A percentile compares a stretch with the other conserved stretches of the same genome.
Evolutionary conservation across 2,888 invertebrate genomes (phyloP).

Genomic region (Balanococcus diminutus): DNA sequence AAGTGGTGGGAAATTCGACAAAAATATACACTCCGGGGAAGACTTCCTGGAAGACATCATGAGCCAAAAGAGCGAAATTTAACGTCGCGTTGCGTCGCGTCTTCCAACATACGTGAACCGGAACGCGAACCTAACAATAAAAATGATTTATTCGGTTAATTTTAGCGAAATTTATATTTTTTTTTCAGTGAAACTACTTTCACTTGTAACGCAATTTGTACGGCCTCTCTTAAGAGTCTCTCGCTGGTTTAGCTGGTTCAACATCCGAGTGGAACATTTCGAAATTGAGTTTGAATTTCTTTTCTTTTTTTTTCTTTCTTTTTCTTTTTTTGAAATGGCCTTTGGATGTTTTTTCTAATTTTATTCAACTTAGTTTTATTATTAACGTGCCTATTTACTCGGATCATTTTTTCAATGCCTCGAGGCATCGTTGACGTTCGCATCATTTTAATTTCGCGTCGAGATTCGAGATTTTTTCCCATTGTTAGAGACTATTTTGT

Average conservation of each 20-base stretch:
- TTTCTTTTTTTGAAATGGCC: not conserved
- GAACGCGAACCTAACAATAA: constrained; percentile 9
- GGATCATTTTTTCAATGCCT: not conserved
- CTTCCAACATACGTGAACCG: constrained; percentile 23
- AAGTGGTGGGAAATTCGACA: not conserved
- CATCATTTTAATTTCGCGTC: not conserved
- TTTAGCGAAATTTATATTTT: constrained; percentile 9
- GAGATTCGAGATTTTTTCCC: not conserved
- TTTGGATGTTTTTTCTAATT: not conserved
- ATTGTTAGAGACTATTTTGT: not conserved
- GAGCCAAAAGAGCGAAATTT: not conserved
- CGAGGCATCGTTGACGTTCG: not conserved
- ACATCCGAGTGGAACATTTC: not conserved
- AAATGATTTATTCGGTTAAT: constrained; percentile 17
- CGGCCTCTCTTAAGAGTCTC: not conserved
- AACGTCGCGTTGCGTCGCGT: constrained; percentile 22
- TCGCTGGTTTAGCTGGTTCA: not conserved
- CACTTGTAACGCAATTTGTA: constrained; percentile 20
- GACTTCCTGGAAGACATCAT: not conserved
- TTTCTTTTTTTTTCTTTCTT: not conserved
- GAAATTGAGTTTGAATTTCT: not conserved
- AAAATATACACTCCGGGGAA: constrained; percentile 2
- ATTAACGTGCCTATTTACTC: not conserved
- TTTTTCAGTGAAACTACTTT: not conserved
- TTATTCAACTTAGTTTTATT: not conserved